These are phyloP conservation scores for Brachionus calyciflorus DNA, from an alignment of 1,140 invertebrate genomes.

Conservation along the genomic window DNA sequence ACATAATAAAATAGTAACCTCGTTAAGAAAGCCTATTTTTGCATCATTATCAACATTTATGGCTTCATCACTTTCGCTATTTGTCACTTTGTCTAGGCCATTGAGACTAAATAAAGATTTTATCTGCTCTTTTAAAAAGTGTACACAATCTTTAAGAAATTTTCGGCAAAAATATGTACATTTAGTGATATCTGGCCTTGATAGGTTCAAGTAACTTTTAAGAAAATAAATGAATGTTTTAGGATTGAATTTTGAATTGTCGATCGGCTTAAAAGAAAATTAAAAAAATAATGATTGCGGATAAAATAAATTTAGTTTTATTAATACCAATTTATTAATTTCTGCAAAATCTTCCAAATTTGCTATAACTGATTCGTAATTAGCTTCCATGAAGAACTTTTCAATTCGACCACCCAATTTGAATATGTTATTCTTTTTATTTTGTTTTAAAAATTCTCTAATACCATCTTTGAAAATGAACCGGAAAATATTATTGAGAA, in stretches of 20 bases:
- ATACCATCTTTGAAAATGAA: too few species aligned
- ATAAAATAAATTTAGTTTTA: background rate
- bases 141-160: slow-evolving; percentile 15
- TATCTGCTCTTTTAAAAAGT: slow-evolving; percentile 3
- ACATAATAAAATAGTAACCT: background rate
- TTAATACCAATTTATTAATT: slow-evolving; percentile 29
- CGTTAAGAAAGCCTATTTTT: background rate
- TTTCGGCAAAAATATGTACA: slow-evolving; percentile 43
- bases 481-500: too few species aligned
- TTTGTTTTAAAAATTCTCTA: slow-evolving; percentile 29
- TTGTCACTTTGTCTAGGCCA: background rate
- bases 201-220: background rate
- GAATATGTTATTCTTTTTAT: slow-evolving; percentile 18
- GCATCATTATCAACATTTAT: background rate
- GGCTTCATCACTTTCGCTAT: background rate
- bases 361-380: background rate
- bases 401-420: slow-evolving; percentile 22
- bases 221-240: slow-evolving; percentile 16
- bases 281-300: background rate
- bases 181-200: background rate
- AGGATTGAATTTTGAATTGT: slow-evolving; percentile 21
- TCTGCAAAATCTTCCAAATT: slow-evolving; percentile 35
- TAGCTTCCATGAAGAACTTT: background rate
- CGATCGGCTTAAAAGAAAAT: slow-evolving; percentile 7
- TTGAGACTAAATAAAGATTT: too few species aligned